Evolutionary conservation across 2,888 invertebrate species (phyloP).

Genomic region (Acleris sparsana): DNA sequence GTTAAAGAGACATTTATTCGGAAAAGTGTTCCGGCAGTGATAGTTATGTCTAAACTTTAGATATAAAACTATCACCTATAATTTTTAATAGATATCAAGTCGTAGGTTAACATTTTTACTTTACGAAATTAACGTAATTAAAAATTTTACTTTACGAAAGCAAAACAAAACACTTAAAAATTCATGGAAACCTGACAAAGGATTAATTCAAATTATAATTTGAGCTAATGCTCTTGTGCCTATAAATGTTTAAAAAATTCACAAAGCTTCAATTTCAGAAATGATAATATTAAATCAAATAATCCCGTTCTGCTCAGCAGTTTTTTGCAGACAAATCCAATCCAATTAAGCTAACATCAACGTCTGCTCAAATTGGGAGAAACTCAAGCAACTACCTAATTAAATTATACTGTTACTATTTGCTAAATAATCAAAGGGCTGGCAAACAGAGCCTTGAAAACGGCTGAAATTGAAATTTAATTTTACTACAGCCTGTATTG

Average conservation of each 20-base stretch:
- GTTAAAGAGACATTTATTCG: too few species aligned
- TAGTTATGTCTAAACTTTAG: too few species aligned
- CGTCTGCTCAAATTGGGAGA: slow-evolving; percentile 14
- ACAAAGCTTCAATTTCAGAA: slow-evolving; percentile 4
- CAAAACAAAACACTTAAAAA: too few species aligned
- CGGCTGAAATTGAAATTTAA: slow-evolving; percentile 28
- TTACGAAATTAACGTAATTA: too few species aligned
- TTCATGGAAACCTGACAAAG: neutral
- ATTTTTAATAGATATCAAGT: too few species aligned
- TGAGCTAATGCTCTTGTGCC: neutral
- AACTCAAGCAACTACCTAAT: slow-evolving; percentile 24
- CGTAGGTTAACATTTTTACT: too few species aligned
- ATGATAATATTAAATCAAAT: slow-evolving; percentile 3
- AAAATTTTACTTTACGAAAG: too few species aligned
- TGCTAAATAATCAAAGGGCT: slow-evolving; percentile 28
- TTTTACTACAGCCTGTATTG: neutral
- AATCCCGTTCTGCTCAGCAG: neutral
- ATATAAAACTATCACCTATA: too few species aligned
- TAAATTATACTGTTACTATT: slow-evolving; percentile 25
- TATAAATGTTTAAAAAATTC: neutral
- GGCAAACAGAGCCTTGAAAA: slow-evolving; percentile 12
- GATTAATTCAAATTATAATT: neutral
- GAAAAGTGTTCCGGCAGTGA: too few species aligned
- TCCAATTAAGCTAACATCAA: slow-evolving; percentile 18
- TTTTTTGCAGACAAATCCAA: slow-evolving; percentile 11